Evolutionary conservation across 1,140 invertebrate genomes (phyloP).

Genomic region (Solenopsis fugax): DNA sequence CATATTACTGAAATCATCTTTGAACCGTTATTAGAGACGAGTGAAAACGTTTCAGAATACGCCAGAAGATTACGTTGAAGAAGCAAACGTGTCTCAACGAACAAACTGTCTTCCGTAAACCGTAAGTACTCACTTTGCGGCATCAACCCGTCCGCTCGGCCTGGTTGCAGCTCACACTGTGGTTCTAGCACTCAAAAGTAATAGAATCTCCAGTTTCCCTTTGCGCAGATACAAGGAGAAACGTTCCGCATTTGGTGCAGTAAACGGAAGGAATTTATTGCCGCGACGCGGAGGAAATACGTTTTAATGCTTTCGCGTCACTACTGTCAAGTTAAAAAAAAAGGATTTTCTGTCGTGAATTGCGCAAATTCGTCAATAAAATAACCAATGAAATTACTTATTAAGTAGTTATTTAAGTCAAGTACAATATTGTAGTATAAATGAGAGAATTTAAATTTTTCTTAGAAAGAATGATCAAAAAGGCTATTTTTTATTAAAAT

Average conservation of each 20-base stretch:
- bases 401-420: neutral
- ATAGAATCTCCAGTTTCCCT: constrained; percentile 60
- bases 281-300: constrained; percentile 1
- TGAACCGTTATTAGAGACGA: constrained; percentile 1
- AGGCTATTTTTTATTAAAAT: neutral
- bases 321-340: constrained; percentile 9
- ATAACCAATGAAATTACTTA: neutral
- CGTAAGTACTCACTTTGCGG: constrained; percentile 62
- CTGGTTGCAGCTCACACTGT: constrained; percentile 53
- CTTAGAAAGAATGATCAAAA: neutral
- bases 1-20: neutral
- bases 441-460: neutral
- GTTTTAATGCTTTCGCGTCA: constrained; percentile 28
- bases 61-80: constrained; percentile 48
- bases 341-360: neutral
- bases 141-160: constrained; percentile 43
- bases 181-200: constrained; percentile 59
- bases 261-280: constrained; percentile 59
- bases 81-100: constrained; percentile 57
- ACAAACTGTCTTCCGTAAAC: constrained; percentile 58
- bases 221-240: constrained; percentile 51
- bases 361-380: neutral
- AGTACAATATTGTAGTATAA: neutral
- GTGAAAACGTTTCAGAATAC: constrained; percentile 10
- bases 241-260: constrained; percentile 31